Evolutionary conservation across 1,140 invertebrate genomes (phyloP).

Genomic region (Microplitis demolitor): DNA sequence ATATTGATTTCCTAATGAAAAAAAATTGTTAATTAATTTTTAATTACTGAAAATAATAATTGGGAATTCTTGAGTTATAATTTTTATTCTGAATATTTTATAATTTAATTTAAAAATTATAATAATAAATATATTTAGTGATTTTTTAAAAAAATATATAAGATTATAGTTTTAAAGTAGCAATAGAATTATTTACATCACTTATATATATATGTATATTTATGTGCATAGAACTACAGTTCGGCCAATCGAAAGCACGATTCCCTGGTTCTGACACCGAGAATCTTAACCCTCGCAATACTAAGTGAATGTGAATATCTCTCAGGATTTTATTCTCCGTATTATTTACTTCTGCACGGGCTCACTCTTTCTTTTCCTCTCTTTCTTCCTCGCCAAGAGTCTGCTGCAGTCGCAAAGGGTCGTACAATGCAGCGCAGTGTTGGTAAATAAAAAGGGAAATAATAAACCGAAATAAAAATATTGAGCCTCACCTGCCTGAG

Average conservation of each 20-base stretch:
- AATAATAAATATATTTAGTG: too few species aligned
- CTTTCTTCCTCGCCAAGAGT: neutral
- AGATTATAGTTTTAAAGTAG: too few species aligned
- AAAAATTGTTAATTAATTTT: too few species aligned
- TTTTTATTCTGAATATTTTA: too few species aligned
- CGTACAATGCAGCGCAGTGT: too few species aligned
- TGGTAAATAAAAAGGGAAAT: neutral
- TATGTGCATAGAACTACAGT: neutral
- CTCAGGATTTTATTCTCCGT: neutral
- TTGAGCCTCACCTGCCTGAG: conserved; percentile 7
- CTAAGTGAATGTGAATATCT: neutral
- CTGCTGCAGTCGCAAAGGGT: too few species aligned
- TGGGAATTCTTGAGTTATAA: too few species aligned
- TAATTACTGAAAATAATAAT: too few species aligned
- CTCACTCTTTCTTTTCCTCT: conserved; percentile 1
- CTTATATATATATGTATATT: neutral
- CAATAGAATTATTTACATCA: neutral
- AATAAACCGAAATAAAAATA: neutral
- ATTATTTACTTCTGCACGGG: neutral
- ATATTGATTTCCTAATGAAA: too few species aligned
- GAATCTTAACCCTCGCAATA: neutral
- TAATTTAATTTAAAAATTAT: too few species aligned
- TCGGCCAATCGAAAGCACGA: neutral
- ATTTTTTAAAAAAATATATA: too few species aligned
- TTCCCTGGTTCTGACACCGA: neutral